These are phyloP conservation scores for Aporophyla nigra DNA, from an alignment of 2,888 invertebrate species.

Conservation along the genomic window DNA sequence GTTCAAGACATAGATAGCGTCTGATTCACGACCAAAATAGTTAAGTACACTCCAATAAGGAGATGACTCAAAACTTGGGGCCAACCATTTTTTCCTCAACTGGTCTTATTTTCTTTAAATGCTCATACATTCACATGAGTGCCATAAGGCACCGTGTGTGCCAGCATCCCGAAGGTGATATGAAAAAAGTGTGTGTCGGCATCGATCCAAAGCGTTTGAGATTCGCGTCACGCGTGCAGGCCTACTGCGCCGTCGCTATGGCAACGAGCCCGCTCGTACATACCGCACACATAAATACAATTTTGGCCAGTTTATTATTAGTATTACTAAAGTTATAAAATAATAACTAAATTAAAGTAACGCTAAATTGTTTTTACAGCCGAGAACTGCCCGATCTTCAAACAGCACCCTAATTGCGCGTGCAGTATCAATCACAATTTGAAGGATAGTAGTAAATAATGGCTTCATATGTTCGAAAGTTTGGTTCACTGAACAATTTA, in stretches of 20 bases:
- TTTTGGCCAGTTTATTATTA: slow-evolving; percentile 29
- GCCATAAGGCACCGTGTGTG: slow-evolving; percentile 50
- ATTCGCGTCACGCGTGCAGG: slow-evolving; percentile 87
- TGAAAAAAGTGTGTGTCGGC: slow-evolving; percentile 70
- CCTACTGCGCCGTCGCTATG: slow-evolving; percentile 87
- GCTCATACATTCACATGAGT: slow-evolving; percentile 17
- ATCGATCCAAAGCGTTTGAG: slow-evolving; percentile 84
- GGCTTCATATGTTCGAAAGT: no score
- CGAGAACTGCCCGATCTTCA: no score
- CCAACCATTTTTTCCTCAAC: neutral
- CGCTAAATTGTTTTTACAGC: neutral
- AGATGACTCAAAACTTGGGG: neutral
- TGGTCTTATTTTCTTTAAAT: slow-evolving; percentile 13
- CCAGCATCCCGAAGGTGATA: slow-evolving; percentile 55
- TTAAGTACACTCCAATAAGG: no score
- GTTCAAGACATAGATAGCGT: neutral
- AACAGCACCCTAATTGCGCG: no score
- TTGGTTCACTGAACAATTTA: no score
- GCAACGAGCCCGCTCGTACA: slow-evolving; percentile 74
- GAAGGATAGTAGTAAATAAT: no score
- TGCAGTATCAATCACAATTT: no score
- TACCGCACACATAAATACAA: slow-evolving; percentile 16
- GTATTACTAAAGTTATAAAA: neutral
- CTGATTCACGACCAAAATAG: neutral
- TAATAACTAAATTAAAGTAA: neutral